Conservation (phyloP, 2,797 vertebrate species). For the Eulemur coronatus region DNA sequence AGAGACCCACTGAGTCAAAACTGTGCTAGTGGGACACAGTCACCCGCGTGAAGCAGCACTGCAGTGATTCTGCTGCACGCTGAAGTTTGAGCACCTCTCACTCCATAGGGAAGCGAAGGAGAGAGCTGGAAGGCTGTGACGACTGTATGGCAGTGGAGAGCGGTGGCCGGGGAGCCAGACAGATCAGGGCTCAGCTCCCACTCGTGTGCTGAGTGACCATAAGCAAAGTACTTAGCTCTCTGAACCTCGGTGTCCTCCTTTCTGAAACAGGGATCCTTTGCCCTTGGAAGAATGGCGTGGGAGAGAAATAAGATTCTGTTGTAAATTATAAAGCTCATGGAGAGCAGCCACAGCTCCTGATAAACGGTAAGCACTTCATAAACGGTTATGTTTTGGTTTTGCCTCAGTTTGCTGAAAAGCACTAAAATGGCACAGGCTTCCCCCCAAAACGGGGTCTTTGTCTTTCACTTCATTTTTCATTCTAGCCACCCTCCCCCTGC, state of each 20-base stretch:
- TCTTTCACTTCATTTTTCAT: background rate
- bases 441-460: background rate
- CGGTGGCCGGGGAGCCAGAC: background rate
- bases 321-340: background rate
- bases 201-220: background rate
- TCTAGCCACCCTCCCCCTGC: no score
- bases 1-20: background rate
- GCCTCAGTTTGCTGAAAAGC: background rate
- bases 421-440: background rate
- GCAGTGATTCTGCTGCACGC: background rate
- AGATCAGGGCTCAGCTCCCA: no score
- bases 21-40: background rate
- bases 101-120: background rate
- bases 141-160: rapidly evolving
- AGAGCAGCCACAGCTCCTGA: background rate
- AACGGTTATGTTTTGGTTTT: background rate
- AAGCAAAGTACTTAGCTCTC: background rate
- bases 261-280: background rate
- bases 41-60: background rate
- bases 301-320: background rate
- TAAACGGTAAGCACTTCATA: background rate
- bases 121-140: background rate
- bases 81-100: background rate
- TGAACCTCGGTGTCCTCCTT: background rate
- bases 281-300: background rate